A percentile compares a stretch with the other conserved stretches of the same genome.
Conservation (phyloP, 2,888 invertebrate genomes). For the Mythimna loreyi region DNA sequence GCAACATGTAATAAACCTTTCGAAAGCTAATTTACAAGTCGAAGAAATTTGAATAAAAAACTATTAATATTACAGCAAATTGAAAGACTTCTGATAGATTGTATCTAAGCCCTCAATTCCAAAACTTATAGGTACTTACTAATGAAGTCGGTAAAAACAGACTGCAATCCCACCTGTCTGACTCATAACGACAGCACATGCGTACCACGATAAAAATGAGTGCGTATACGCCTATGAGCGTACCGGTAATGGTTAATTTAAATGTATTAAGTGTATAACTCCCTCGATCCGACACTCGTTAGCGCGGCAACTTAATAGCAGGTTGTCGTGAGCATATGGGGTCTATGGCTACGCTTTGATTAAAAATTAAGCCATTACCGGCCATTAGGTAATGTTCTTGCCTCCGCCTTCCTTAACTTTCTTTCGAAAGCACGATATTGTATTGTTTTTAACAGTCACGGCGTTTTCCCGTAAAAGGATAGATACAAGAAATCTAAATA, state of each 20-base stretch:
- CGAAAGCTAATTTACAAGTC: background rate
- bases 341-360: conserved; percentile 67
- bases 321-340: conserved; percentile 70
- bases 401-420: conserved; percentile 56
- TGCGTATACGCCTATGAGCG: conserved; percentile 17
- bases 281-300: conserved; percentile 56
- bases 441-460: conserved; percentile 44
- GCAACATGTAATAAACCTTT: background rate
- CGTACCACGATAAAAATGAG: conserved; percentile 21
- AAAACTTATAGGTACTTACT: too few relatives aligned
- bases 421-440: conserved; percentile 49
- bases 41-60: background rate
- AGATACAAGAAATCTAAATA: conserved; percentile 48
- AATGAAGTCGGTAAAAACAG: too few relatives aligned
- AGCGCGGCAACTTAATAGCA: conserved; percentile 68
- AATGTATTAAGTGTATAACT: conserved; percentile 55
- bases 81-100: background rate
- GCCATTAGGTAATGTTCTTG: conserved; percentile 67
- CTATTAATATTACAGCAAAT: background rate
- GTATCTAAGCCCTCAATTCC: background rate
- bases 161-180: too few relatives aligned
- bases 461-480: conserved; percentile 37
- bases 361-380: conserved; percentile 80
- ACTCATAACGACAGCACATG: conserved; percentile 2
- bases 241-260: conserved; percentile 51